Base-by-base conservation (phyloP, 2,113 vertebrate genomes). In the Muscicapa adusta region DNA sequence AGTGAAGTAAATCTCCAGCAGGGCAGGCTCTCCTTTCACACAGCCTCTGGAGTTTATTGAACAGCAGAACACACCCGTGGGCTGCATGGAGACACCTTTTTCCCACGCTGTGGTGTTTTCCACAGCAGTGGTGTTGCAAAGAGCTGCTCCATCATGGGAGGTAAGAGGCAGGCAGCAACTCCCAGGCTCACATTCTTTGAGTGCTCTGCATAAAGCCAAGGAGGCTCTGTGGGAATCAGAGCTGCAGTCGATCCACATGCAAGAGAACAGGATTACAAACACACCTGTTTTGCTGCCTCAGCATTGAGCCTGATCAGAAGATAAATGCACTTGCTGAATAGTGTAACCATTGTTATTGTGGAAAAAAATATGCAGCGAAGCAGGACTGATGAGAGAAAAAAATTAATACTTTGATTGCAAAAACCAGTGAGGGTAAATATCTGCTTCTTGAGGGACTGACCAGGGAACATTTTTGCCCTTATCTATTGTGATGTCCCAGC, bases 311-410 rank as follows among this genome's bases (percentile, higher is more conserved):
- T 82, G 93, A 95, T 91, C 48, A 61, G 81, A 85, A 85, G 85
- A 95, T 96, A 95, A 91, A 88, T 12, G 9, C 20, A 77, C 38
- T 67, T 83, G 78, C 63, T 89, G 71, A 91, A 77, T 43, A 63
- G 45, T 23, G 7, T 14, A 96, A 58, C 23, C 7, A 17, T 25
- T 51, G 40, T 29, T 62, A 48, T 15, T 1, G 3, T n/a, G 34
- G 51, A 14, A 71, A 85, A 79, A 38, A 75, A 79, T 62, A 10
- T 25, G 36, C 5, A 71, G 38, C 20, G 23, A 87, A 54, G 29
- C 14, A 70, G 36, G 19, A 67, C 6, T 29, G 47, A 48, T 25
- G 25, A 77, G 14, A 48, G 6, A 7, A 62, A 66, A 71, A 60
- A 65, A 47, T 3, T 19, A 51, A 14, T 33, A 14, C 23, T 73